A percentile compares a stretch with the other conserved stretches of the same genome.
These are phyloP conservation scores for Sebastes fasciatus DNA, from an alignment of 2,113 vertebrate genomes.

Conservation along the genomic window DNA sequence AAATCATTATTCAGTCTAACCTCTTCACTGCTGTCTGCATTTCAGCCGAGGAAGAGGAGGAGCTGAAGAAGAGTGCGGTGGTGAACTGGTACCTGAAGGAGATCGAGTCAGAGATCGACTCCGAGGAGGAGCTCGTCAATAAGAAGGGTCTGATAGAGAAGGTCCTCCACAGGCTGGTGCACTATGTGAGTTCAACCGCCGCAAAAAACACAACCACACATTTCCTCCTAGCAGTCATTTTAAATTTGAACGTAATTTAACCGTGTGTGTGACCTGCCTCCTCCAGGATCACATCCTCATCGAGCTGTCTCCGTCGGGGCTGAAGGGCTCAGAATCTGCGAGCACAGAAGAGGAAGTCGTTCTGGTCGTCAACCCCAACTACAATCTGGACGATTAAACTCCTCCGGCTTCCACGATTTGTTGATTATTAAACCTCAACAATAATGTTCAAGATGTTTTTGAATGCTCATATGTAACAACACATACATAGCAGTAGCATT, in stretches of 20 bases:
- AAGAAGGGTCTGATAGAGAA: conserved; percentile 96
- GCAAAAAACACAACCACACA: background rate
- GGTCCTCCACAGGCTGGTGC: conserved; percentile 94
- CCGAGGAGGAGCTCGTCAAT: conserved; percentile 94
- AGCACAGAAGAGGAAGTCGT: conserved; percentile 86
- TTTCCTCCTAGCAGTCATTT: background rate
- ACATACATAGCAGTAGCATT: conserved; percentile 20
- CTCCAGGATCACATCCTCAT: conserved; percentile 96
- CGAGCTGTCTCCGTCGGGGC: conserved; percentile 90
- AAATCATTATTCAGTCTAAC: background rate
- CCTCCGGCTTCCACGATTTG: background rate
- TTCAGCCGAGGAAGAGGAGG: conserved; percentile 91
- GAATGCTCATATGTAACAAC: conserved; percentile 31
- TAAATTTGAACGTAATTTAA: background rate
- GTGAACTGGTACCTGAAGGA: conserved; percentile 99
- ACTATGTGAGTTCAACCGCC: conserved; percentile 87
- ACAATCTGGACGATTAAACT: conserved; percentile 91
- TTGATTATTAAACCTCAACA: conserved; percentile 10
- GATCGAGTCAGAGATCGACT: conserved; percentile 97
- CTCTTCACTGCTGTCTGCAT: background rate
- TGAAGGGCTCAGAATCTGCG: conserved; percentile 86
- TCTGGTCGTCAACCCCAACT: conserved; percentile 98
- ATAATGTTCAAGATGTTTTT: conserved; percentile 10
- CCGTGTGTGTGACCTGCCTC: background rate
- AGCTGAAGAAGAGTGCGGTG: conserved; percentile 92